These are phyloP conservation scores for Netta rufina DNA, from an alignment of 2,797 vertebrate species.

Conservation along the genomic window DNA sequence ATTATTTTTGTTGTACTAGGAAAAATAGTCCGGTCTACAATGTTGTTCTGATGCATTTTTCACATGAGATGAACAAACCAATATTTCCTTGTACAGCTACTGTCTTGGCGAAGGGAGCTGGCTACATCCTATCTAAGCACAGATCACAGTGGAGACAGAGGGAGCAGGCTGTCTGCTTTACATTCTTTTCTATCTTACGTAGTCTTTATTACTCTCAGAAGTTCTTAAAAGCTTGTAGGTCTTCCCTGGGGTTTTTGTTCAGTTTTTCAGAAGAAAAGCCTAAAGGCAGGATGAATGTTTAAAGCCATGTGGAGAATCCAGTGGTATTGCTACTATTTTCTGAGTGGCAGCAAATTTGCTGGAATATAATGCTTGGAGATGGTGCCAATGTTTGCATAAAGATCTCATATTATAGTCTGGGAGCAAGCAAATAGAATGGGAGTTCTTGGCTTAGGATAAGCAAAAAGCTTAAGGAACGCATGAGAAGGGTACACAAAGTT, in stretches of 20 bases:
- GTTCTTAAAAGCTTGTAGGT: neutral
- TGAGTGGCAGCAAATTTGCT: neutral
- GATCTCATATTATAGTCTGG: neutral
- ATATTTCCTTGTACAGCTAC: neutral
- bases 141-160: neutral
- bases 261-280: neutral
- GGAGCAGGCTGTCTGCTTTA: neutral
- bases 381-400: neutral
- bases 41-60: neutral
- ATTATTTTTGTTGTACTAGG: neutral
- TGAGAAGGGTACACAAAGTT: neutral
- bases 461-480: neutral
- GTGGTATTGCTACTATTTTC: neutral
- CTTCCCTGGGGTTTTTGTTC: neutral
- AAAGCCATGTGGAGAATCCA: neutral
- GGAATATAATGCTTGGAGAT: neutral
- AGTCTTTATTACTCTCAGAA: neutral
- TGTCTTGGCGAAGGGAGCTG: neutral
- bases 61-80: neutral
- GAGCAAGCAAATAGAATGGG: neutral
- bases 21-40: neutral
- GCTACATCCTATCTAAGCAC: neutral
- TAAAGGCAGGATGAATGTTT: neutral
- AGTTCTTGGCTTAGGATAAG: neutral
- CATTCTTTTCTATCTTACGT: neutral